Conservation (phyloP, 2,888 invertebrate species). For the Ophonus ardosiacus region DNA sequence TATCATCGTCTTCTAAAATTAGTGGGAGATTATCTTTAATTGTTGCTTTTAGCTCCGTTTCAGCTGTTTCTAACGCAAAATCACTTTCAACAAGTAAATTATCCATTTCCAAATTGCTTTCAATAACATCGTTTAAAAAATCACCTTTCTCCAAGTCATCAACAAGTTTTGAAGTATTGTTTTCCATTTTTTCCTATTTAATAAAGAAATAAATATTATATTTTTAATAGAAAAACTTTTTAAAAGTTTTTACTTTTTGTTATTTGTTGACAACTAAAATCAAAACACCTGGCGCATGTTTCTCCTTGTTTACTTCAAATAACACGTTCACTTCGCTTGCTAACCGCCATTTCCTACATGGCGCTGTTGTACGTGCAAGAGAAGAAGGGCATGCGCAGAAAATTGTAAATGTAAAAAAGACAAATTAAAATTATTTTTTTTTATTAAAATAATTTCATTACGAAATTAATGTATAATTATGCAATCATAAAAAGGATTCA, state of each 20-base stretch:
- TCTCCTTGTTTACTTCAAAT: slow-evolving; percentile 6
- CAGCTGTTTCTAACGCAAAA: slow-evolving; percentile 27
- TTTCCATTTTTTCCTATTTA: slow-evolving; percentile 44
- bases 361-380: not conserved
- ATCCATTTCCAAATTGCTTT: slow-evolving; percentile 37
- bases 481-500: slow-evolving; percentile 67
- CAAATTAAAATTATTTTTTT: not conserved
- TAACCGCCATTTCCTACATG: slow-evolving; percentile 2
- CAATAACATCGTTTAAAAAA: slow-evolving; percentile 19
- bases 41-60: slow-evolving; percentile 32
- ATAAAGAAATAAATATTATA: not conserved
- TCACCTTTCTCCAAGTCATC: slow-evolving; percentile 21
- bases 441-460: slow-evolving; percentile 39
- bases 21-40: not conserved
- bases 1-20: slow-evolving; percentile 1
- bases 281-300: slow-evolving; percentile 13
- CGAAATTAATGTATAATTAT: not conserved
- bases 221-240: not conserved
- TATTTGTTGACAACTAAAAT: slow-evolving; percentile 19
- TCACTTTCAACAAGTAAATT: slow-evolving; percentile 50
- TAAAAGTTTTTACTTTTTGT: slow-evolving; percentile 14
- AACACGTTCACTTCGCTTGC: not conserved
- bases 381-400: not conserved
- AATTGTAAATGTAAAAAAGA: not conserved
- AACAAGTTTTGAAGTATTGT: slow-evolving; percentile 15